A percentile compares a stretch with the other conserved stretches of the same genome.
Evolutionary conservation across 1,140 invertebrate genomes (phyloP).

Genomic region (Drosophila orosa): DNA sequence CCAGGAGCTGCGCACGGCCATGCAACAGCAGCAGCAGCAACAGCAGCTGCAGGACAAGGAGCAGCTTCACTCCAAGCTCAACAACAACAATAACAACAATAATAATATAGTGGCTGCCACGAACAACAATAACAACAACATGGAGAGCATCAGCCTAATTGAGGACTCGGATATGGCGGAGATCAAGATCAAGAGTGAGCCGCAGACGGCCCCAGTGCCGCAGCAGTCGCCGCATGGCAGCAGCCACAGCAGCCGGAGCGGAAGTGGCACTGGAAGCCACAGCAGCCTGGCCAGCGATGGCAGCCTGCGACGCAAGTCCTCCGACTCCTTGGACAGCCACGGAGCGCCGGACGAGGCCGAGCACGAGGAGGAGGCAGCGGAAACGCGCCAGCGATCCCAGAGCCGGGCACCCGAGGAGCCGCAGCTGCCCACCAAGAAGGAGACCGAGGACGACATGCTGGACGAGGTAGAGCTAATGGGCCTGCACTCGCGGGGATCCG

Average conservation of each 20-base stretch:
- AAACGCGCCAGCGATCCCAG: constrained; percentile 25
- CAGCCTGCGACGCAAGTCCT: constrained; percentile 73
- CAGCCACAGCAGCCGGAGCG: constrained; percentile 61
- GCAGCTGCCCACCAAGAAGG: constrained; percentile 71
- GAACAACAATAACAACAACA: constrained; percentile 84
- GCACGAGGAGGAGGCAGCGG: constrained; percentile 53
- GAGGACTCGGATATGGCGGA: constrained; percentile 75
- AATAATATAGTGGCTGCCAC: constrained; percentile 73
- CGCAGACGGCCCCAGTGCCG: constrained; percentile 45
- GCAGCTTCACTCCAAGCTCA: constrained; percentile 83
- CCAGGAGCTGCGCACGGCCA: constrained; percentile 86
- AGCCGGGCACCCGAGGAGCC: constrained; percentile 29
- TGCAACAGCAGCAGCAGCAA: constrained; percentile 85
- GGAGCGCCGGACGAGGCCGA: constrained; percentile 44
- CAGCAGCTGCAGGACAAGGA: constrained; percentile 86
- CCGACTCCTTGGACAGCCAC: constrained; percentile 68
- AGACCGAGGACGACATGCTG: constrained; percentile 76
- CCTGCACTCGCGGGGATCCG: constrained; percentile 74
- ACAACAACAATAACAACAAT: constrained; percentile 84
- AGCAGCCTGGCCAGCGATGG: constrained; percentile 66
- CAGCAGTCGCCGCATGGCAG: constrained; percentile 65
- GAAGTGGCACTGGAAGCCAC: constrained; percentile 34
- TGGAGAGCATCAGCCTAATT: constrained; percentile 77
- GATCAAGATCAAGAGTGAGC: constrained; percentile 80
- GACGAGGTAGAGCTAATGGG: constrained; percentile 80